phyloP scores from a whole-genome alignment of 1,140 invertebrate genomes.

The Eubasilissa regina region DNA sequence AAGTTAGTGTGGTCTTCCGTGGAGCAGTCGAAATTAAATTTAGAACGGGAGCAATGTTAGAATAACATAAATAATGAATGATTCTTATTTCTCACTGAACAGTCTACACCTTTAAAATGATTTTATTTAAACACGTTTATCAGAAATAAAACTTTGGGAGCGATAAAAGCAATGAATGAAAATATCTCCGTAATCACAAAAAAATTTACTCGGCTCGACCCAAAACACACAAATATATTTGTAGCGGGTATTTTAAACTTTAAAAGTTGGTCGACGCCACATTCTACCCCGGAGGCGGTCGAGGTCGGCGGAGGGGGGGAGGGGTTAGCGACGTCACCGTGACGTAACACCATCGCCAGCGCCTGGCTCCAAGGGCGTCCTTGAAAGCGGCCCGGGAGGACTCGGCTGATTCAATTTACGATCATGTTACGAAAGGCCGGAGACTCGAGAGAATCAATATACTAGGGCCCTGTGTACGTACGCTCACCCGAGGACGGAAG shows the following conservation, averaged over 20 bases:
- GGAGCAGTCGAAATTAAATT: no score
- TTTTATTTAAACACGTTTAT: background rate
- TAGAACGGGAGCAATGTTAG: no score
- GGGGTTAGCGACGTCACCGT: conserved; percentile 40
- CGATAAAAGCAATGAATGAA: background rate
- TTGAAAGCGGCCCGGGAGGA: conserved; percentile 36
- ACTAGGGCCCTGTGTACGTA: background rate
- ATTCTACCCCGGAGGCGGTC: background rate
- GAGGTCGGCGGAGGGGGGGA: background rate
- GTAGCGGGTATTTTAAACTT: background rate
- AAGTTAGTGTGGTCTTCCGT: no score
- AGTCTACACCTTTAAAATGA: no score
- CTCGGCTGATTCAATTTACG: conserved; percentile 16
- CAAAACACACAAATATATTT: background rate
- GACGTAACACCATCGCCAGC: conserved; percentile 47
- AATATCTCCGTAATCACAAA: background rate
- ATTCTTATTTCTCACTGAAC: no score
- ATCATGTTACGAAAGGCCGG: background rate
- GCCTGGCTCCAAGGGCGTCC: conserved; percentile 50
- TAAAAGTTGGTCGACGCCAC: conserved; percentile 6
- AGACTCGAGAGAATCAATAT: background rate
- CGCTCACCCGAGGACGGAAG: background rate
- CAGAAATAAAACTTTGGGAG: background rate
- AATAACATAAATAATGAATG: background rate
- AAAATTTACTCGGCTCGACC: background rate